Conservation (phyloP, 53 echinoderm and acorn worm genomes). For the Luidia sarsii region DNA sequence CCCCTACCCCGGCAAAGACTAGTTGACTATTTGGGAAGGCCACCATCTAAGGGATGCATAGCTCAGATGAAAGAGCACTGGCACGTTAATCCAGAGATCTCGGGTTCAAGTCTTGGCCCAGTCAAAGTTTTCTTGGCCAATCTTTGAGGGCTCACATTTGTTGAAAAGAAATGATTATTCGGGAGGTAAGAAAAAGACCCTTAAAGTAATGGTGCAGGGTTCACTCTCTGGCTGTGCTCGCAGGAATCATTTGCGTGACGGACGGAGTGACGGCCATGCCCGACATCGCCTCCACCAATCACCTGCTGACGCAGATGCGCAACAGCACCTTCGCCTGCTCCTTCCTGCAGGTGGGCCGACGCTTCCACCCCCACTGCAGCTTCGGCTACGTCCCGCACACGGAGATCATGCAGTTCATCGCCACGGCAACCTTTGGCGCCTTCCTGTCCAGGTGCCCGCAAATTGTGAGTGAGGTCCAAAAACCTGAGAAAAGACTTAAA, state of each 20-base stretch:
- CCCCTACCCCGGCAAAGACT: too few relatives aligned
- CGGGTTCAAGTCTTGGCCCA: too few relatives aligned
- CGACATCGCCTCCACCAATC: slow-evolving; percentile 72
- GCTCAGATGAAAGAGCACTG: too few relatives aligned
- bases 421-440: slow-evolving; percentile 92
- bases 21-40: too few relatives aligned
- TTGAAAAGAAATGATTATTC: not conserved
- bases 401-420: slow-evolving; percentile 99
- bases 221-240: not conserved
- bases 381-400: slow-evolving; percentile 98
- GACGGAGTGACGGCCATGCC: slow-evolving; percentile 89
- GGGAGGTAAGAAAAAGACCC: not conserved
- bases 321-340: slow-evolving; percentile 93
- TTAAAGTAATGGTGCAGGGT: not conserved
- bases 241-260: slow-evolving; percentile 89
- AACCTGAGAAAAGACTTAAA: not conserved
- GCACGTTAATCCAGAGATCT: too few relatives aligned
- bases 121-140: too few relatives aligned
- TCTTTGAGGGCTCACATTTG: not conserved
- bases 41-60: too few relatives aligned
- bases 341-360: slow-evolving; percentile 94
- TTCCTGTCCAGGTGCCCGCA: slow-evolving; percentile 86
- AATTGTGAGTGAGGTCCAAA: slow-evolving; percentile 60
- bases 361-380: slow-evolving; percentile 89
- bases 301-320: slow-evolving; percentile 72